phyloP scores from a whole-genome alignment of 2,113 vertebrate genomes.

The Chaetorhynchus papuensis region DNA sequence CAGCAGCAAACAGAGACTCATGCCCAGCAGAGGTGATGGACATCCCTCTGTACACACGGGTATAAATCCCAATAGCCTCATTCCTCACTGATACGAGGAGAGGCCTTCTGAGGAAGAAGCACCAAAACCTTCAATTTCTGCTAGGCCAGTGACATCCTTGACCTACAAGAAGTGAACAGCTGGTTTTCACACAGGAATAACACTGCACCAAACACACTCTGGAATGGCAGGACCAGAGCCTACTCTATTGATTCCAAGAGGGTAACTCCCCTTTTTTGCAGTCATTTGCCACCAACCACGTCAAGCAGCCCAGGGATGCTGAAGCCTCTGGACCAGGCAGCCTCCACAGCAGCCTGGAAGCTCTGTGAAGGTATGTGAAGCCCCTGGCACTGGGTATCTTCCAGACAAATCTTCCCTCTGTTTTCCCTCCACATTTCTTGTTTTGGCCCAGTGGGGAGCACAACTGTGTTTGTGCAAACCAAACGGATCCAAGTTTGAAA shows the following conservation, averaged over 20 bases:
- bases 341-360: background rate
- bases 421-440: background rate
- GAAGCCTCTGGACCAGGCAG: background rate
- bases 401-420: background rate
- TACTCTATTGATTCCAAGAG: background rate
- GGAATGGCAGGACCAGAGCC: background rate
- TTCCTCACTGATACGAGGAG: fast-evolving
- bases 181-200: background rate
- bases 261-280: background rate
- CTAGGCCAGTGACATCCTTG: background rate
- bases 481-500: background rate
- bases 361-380: fast-evolving
- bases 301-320: background rate
- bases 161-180: background rate
- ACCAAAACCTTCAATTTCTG: background rate
- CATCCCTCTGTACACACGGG: background rate
- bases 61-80: background rate
- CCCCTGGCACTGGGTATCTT: background rate
- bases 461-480: background rate
- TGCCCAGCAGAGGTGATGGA: background rate
- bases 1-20: background rate
- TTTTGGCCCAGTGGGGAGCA: background rate
- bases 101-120: background rate
- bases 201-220: background rate
- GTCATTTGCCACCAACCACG: background rate